These are phyloP conservation scores for Malurus leucopterus DNA, from an alignment of 2,797 vertebrate genomes.

Conservation along the genomic window DNA sequence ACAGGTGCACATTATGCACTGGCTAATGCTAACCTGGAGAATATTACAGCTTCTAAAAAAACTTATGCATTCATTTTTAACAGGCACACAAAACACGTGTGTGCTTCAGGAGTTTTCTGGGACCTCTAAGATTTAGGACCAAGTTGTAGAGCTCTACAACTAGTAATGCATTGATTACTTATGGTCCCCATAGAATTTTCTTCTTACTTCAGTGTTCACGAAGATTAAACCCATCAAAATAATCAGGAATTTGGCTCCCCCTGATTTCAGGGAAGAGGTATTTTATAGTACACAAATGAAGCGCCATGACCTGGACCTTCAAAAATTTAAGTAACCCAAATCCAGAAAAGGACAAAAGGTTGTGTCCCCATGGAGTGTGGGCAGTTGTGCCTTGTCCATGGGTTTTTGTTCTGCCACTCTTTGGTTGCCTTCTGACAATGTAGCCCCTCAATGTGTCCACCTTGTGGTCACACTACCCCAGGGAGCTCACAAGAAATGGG, in stretches of 20 bases:
- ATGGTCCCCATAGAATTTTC: not conserved
- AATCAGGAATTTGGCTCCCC: not conserved
- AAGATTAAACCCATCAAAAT: not conserved
- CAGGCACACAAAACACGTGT: not conserved
- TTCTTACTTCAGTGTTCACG: not conserved
- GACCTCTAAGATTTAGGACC: not conserved
- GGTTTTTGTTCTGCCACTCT: not conserved
- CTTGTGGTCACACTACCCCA: not conserved
- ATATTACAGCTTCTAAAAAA: not conserved
- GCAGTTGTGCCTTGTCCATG: not conserved
- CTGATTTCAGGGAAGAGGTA: not conserved
- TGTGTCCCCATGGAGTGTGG: rapidly evolving
- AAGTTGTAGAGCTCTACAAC: not conserved
- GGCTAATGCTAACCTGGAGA: not conserved
- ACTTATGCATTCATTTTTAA: not conserved
- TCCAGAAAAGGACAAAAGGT: not conserved
- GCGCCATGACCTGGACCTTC: not conserved
- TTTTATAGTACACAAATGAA: not conserved
- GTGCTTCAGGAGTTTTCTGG: not conserved
- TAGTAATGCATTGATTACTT: not conserved
- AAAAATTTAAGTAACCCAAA: rapidly evolving
- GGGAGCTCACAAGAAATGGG: not conserved
- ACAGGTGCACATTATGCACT: not conserved
- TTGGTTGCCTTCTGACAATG: not conserved
- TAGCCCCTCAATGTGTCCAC: not conserved